Evolutionary conservation across 2,888 invertebrate genomes (phyloP).

Genomic region (Acanthoscelides obtectus): DNA sequence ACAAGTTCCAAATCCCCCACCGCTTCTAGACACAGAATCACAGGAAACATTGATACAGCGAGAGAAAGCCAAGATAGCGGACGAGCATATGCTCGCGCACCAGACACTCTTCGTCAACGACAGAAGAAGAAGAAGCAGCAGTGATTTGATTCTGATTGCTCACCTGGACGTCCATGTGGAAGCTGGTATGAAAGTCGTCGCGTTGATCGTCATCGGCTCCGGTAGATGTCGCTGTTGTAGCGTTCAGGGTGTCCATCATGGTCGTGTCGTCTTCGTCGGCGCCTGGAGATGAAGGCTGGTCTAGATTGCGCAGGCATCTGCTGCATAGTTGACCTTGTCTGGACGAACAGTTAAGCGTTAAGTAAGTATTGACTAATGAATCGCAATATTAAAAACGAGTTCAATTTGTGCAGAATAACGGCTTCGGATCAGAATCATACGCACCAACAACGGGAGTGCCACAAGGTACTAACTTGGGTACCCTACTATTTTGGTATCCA

Average conservation of each 20-base stretch:
- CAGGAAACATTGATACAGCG: conserved; percentile 35
- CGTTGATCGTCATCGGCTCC: conserved; percentile 8
- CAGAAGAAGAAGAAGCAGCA: no score
- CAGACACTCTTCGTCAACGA: neutral
- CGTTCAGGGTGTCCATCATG: conserved; percentile 50
- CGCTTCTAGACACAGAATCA: conserved; percentile 18
- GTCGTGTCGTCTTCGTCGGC: conserved; percentile 68
- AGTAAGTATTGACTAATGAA: no score
- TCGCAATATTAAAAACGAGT: no score
- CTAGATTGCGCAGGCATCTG: conserved; percentile 68
- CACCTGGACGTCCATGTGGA: conserved; percentile 46
- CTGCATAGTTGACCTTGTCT: conserved; percentile 82
- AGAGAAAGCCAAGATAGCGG: conserved; percentile 39
- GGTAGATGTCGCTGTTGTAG: conserved; percentile 12
- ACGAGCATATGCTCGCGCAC: conserved; percentile 27
- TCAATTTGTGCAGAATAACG: no score
- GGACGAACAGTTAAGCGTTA: conserved; percentile 24
- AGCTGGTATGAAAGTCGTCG: conserved; percentile 31
- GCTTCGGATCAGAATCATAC: no score
- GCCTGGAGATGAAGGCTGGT: conserved; percentile 44
- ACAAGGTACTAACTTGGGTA: no score
- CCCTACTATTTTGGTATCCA: no score
- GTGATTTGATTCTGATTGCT: conserved; percentile 26
- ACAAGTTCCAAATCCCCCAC: no score
- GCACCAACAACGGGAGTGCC: no score